These are phyloP conservation scores for Casuarius casuarius DNA, from an alignment of 2,113 vertebrate genomes.

Conservation along the genomic window DNA sequence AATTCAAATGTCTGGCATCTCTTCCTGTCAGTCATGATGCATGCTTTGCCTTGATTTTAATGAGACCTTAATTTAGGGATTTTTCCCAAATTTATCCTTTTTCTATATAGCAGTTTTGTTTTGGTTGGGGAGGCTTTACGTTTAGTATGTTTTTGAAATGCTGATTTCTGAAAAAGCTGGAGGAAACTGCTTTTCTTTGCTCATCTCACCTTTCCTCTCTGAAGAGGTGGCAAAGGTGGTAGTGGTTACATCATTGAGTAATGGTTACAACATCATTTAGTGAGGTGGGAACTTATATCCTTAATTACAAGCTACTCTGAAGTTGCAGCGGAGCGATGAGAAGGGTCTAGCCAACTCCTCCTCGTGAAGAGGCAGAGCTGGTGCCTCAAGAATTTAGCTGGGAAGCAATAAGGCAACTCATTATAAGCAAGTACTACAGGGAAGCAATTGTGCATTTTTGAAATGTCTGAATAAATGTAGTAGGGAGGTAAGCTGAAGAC, in stretches of 20 bases:
- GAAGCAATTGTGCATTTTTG: neutral
- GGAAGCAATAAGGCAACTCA: neutral
- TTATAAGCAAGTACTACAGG: neutral
- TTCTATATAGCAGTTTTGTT: neutral
- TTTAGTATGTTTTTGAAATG: neutral
- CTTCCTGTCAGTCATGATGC: conserved; percentile 47
- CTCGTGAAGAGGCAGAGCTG: neutral
- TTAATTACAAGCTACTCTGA: neutral
- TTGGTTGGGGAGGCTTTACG: neutral
- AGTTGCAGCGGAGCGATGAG: neutral
- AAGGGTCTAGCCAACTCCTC: neutral
- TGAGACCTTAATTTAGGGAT: conserved; percentile 43
- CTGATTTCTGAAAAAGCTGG: neutral
- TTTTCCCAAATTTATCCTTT: conserved; percentile 46
- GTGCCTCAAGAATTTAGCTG: neutral
- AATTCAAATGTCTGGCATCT: conserved; percentile 18
- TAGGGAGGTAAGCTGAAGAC: neutral
- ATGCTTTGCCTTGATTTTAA: conserved; percentile 59
- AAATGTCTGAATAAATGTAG: neutral
- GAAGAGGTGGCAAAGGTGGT: neutral
- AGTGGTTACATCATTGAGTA: neutral
- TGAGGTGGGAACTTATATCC: neutral
- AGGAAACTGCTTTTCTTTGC: neutral
- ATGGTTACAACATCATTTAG: neutral
- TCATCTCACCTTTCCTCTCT: neutral